phyloP scores from a whole-genome alignment of 92 coral and sea anemone species.

The Meandrina meandrites region DNA sequence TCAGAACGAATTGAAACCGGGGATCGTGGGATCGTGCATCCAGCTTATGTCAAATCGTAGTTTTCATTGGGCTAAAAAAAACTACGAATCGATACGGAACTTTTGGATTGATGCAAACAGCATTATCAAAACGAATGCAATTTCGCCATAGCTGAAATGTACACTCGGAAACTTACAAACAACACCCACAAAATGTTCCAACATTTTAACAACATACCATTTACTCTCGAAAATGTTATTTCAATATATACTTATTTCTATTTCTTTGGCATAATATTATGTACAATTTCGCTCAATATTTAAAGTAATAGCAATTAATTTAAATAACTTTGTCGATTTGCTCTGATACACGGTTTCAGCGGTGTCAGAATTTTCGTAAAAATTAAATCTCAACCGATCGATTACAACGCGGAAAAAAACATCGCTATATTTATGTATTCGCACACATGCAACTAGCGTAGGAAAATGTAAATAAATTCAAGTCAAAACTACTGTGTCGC shows the following conservation, averaged over 20 bases:
- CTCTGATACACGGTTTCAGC: not conserved
- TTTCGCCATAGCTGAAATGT: not conserved
- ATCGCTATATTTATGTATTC: not conserved
- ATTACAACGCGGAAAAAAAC: not conserved
- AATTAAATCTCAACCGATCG: not conserved
- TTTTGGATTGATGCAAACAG: not conserved
- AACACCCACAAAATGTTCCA: slow-evolving; percentile 7
- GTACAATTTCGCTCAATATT: slow-evolving; percentile 12
- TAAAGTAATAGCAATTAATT: not conserved
- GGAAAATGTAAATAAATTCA: not conserved
- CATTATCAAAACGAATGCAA: not conserved
- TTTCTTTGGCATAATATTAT: not conserved
- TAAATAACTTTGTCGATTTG: not conserved
- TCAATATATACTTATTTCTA: slow-evolving; percentile 1
- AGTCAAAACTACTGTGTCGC: not conserved
- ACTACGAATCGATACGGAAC: not conserved
- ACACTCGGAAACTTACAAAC: not conserved
- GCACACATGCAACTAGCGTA: not conserved
- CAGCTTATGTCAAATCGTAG: not conserved
- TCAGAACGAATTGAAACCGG: not conserved
- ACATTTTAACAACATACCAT: not conserved
- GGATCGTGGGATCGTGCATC: not conserved
- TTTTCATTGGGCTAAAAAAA: not conserved
- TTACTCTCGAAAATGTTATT: not conserved
- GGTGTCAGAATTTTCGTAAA: not conserved